Conservation (phyloP, 92 coral and sea anemone genomes). For the Phenganax subtilis region DNA sequence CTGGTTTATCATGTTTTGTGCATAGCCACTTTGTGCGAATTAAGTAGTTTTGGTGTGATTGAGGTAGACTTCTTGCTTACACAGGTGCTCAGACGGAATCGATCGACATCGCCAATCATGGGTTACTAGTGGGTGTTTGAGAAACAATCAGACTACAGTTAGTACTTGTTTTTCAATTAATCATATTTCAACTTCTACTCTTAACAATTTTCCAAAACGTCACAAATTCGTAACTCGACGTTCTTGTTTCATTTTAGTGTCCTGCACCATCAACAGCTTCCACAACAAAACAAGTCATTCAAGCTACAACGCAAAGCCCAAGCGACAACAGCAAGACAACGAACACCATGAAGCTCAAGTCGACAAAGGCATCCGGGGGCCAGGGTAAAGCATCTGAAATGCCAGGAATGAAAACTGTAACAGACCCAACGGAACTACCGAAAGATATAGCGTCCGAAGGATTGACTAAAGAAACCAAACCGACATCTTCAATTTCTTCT, state of each 20-base stretch:
- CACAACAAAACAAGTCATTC: background rate
- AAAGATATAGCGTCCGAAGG: background rate
- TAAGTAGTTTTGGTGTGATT: no score
- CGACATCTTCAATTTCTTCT: background rate
- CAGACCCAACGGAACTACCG: no score
- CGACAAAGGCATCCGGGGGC: background rate
- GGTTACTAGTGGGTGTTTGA: slow-evolving; percentile 41
- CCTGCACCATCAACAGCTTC: background rate
- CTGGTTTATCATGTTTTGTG: background rate
- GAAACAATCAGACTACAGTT: slow-evolving; percentile 45
- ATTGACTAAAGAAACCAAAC: background rate
- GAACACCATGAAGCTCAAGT: background rate
- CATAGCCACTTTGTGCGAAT: background rate
- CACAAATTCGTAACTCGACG: background rate
- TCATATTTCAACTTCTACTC: background rate
- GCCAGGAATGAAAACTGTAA: no score
- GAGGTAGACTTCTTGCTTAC: background rate
- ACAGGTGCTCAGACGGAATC: slow-evolving; percentile 75
- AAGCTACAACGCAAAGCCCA: slow-evolving; percentile 1
- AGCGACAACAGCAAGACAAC: background rate
- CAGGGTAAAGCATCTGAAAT: background rate
- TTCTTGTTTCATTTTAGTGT: slow-evolving; percentile 2
- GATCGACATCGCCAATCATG: slow-evolving; percentile 75
- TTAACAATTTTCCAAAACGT: background rate
- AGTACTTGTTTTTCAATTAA: background rate